Evolutionary conservation across 2,113 vertebrate genomes (phyloP).

Genomic region (Struthidea cinerea): DNA sequence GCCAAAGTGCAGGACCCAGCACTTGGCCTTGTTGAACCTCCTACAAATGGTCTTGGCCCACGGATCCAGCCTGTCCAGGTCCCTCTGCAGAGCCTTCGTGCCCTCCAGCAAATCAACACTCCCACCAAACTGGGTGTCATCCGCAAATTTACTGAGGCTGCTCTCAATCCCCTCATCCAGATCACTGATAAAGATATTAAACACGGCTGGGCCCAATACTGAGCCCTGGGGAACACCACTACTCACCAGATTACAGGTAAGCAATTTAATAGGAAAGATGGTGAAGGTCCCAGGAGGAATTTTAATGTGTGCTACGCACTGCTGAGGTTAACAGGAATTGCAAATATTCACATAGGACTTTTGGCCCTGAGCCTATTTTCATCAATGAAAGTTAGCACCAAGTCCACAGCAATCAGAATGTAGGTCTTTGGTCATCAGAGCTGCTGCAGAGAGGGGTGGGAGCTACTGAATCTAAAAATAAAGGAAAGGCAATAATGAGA

Average conservation of each 20-base stretch:
- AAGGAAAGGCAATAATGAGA: neutral
- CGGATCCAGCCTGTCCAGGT: neutral
- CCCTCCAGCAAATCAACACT: neutral
- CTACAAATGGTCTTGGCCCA: fast-evolving
- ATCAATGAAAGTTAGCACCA: neutral
- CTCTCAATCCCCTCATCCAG: neutral
- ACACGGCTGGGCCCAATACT: neutral
- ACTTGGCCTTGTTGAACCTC: neutral
- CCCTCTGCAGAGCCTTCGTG: neutral
- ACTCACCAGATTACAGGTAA: neutral
- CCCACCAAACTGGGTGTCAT: neutral
- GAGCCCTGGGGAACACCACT: neutral
- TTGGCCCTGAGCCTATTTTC: constrained; percentile 6
- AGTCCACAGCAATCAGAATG: neutral
- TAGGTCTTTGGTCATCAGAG: neutral
- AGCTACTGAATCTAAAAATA: neutral
- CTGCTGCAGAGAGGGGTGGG: neutral
- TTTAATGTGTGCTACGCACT: neutral
- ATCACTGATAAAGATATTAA: neutral
- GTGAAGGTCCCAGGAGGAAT: constrained; percentile 7
- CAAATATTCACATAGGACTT: constrained; percentile 5
- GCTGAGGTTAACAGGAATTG: constrained; percentile 30
- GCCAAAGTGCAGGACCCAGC: neutral
- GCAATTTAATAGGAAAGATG: constrained; percentile 3
- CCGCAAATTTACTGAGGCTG: neutral